Conservation (phyloP, 2,797 vertebrate species). For the Ammospiza maritima region DNA sequence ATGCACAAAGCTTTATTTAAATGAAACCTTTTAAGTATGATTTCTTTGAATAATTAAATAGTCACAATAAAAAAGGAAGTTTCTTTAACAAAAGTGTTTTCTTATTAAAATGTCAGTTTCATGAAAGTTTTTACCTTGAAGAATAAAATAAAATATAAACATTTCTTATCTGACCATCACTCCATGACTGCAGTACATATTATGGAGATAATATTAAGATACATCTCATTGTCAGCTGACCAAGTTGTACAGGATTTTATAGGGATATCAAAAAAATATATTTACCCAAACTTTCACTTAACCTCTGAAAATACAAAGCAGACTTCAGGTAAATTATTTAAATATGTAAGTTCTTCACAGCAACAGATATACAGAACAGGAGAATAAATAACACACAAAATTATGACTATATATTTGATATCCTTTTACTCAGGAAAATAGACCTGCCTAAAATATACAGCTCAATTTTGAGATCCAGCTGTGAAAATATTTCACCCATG, state of each 20-base stretch:
- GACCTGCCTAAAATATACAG: background rate
- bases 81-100: background rate
- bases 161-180: background rate
- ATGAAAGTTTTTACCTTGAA: background rate
- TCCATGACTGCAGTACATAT: background rate
- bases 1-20: background rate
- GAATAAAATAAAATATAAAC: background rate
- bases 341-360: background rate
- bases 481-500: background rate
- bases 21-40: background rate
- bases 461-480: background rate
- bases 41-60: background rate
- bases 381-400: background rate
- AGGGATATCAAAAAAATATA: background rate
- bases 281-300: background rate
- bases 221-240: background rate
- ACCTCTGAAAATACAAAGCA: background rate
- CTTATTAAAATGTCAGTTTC: background rate
- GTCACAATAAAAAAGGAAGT: background rate
- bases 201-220: background rate
- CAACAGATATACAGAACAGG: background rate
- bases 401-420: background rate
- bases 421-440: constrained; percentile 10
- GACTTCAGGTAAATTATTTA: background rate
- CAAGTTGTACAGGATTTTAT: background rate